Conservation (phyloP, 2,113 vertebrate species). For the Vidua chalybeata region DNA sequence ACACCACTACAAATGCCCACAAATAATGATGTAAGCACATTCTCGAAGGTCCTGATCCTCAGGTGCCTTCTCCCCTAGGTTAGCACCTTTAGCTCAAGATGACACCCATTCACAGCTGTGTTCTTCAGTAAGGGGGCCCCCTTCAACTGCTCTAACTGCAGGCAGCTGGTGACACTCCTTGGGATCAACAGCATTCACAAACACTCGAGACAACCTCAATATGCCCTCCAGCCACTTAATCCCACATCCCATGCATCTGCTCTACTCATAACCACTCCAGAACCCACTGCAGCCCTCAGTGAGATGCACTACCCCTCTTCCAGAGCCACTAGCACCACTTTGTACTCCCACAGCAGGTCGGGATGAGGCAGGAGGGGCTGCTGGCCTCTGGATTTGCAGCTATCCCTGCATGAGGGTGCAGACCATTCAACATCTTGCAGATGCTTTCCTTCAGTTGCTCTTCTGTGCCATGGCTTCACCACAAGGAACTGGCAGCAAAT, state of each 20-base stretch:
- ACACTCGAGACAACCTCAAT: background rate
- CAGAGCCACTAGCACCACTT: background rate
- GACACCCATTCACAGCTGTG: background rate
- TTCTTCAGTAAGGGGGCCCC: background rate
- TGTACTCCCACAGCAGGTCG: background rate
- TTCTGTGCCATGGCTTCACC: background rate
- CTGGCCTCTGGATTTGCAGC: background rate
- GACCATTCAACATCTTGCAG: accelerated
- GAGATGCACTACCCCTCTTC: background rate
- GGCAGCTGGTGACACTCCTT: background rate
- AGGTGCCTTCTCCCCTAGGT: background rate
- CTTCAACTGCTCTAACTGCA: accelerated
- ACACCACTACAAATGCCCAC: background rate
- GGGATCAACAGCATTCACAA: background rate
- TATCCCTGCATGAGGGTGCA: background rate
- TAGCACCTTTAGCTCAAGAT: background rate
- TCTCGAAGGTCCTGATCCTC: background rate
- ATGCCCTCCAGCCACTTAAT: background rate
- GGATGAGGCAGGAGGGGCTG: background rate
- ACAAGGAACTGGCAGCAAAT: background rate
- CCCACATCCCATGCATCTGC: background rate
- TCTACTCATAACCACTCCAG: accelerated
- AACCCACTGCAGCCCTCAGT: background rate
- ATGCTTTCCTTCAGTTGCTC: background rate
- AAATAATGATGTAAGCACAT: background rate